A percentile compares a stretch with the other conserved stretches of the same genome.
phyloP scores from a whole-genome alignment of 2,797 vertebrate genomes.

The Tokudaia tokunoshimensis region DNA sequence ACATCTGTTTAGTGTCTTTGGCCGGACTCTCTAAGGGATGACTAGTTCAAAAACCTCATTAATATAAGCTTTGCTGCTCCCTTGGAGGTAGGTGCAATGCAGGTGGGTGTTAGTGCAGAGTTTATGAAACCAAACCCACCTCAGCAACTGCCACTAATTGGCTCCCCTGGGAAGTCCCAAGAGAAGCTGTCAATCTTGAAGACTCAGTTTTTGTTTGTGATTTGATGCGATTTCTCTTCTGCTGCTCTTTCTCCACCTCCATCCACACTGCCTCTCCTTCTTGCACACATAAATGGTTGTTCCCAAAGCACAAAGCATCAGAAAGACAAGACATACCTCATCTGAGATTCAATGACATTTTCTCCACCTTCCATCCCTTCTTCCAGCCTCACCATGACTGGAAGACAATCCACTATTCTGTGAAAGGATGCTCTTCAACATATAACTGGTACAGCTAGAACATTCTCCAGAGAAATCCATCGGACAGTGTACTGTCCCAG shows the following conservation, averaged over 20 bases:
- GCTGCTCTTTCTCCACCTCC: neutral
- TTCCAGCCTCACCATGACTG: neutral
- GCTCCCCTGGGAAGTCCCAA: constrained; percentile 69
- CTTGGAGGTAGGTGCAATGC: neutral
- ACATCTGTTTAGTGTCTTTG: constrained; percentile 29
- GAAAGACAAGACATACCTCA: neutral
- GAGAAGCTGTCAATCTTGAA: constrained; percentile 62
- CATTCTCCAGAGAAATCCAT: constrained; percentile 16
- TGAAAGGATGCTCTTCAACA: neutral
- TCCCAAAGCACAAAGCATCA: constrained; percentile 40
- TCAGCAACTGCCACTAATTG: constrained; percentile 72
- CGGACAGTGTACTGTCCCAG: neutral
- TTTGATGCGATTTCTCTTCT: constrained; percentile 61
- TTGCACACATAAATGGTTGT: constrained; percentile 13
- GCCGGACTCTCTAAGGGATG: neutral
- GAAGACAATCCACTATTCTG: neutral
- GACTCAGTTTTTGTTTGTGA: constrained; percentile 65
- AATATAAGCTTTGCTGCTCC: constrained; percentile 47
- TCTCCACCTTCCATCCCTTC: neutral
- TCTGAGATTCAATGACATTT: neutral
- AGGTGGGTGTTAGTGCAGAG: constrained; percentile 47
- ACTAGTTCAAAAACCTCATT: constrained; percentile 66
- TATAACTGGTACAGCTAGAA: neutral
- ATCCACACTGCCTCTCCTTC: neutral
- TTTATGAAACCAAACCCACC: constrained; percentile 64